Evolutionary conservation across 2,797 vertebrate species (phyloP).

Genomic region (Mormyrus hasselquistii): DNA sequence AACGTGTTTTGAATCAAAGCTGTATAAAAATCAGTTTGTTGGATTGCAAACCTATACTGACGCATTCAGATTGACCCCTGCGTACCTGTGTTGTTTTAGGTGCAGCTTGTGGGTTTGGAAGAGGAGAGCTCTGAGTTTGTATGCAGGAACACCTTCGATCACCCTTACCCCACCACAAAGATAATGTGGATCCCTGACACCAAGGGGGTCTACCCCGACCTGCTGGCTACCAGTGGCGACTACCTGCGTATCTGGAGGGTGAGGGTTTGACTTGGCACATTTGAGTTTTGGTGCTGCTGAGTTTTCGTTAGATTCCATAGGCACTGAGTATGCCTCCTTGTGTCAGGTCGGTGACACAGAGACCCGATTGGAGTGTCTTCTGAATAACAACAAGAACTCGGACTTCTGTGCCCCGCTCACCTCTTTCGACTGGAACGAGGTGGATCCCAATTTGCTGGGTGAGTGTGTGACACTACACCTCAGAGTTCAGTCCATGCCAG

Average conservation of each 20-base stretch:
- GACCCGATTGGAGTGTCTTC: slow-evolving; percentile 90
- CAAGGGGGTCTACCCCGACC: slow-evolving; percentile 94
- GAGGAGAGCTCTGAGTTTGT: slow-evolving; percentile 98
- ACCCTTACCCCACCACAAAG: slow-evolving; percentile 96
- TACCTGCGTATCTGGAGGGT: slow-evolving; percentile 97
- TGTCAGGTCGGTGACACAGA: slow-evolving; percentile 91
- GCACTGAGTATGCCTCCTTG: neutral
- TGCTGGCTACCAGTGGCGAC: slow-evolving; percentile 94
- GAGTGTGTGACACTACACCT: slow-evolving; percentile 35
- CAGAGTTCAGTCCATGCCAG: neutral
- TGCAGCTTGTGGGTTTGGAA: slow-evolving; percentile 94
- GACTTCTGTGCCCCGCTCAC: slow-evolving; percentile 97
- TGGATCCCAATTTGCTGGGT: slow-evolving; percentile 95
- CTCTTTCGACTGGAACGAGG: slow-evolving; percentile 98
- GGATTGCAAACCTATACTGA: neutral
- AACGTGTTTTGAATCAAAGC: neutral
- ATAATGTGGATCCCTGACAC: slow-evolving; percentile 99
- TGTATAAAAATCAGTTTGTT: neutral
- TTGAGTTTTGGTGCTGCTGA: too few species aligned
- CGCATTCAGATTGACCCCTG: neutral
- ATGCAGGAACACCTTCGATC: slow-evolving; percentile 97
- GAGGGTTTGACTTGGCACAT: slow-evolving; percentile 26
- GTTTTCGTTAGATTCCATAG: neutral
- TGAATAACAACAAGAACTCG: slow-evolving; percentile 99
- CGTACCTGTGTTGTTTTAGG: slow-evolving; percentile 53